phyloP scores from a whole-genome alignment of 2,797 vertebrate species.

The Lepilemur septentrionalis region DNA sequence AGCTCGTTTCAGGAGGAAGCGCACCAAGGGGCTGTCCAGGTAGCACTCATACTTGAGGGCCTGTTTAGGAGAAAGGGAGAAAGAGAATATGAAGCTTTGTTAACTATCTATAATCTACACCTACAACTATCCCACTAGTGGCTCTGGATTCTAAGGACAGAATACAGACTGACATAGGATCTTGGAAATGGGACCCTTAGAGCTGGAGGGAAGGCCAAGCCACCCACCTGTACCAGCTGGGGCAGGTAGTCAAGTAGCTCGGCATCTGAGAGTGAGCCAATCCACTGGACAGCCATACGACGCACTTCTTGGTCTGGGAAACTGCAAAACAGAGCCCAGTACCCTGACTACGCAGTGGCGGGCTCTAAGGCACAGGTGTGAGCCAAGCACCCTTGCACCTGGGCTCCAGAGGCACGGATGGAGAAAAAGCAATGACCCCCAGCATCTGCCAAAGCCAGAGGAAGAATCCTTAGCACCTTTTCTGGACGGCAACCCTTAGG shows the following conservation, averaged over 20 bases:
- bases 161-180: neutral
- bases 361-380: neutral
- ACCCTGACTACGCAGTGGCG: neutral
- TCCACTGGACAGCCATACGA: slow-evolving; percentile 95
- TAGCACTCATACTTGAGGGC: slow-evolving; percentile 98
- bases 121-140: neutral
- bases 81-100: neutral
- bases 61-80: slow-evolving; percentile 77
- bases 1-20: slow-evolving; percentile 94
- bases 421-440: neutral
- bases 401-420: neutral
- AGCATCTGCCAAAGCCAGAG: neutral
- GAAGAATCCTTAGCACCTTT: neutral
- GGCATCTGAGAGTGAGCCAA: slow-evolving; percentile 93
- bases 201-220: neutral
- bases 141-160: neutral
- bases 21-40: slow-evolving; percentile 95
- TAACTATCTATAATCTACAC: neutral
- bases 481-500: neutral
- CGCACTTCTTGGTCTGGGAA: slow-evolving; percentile 97
- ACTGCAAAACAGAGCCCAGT: slow-evolving; percentile 78
- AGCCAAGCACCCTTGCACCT: neutral
- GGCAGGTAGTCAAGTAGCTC: slow-evolving; percentile 98
- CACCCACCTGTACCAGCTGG: slow-evolving; percentile 94
- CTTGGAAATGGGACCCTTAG: fast-evolving